Evolutionary conservation across 2,113 vertebrate genomes (phyloP).

Genomic region (Maccullochella peelii): DNA sequence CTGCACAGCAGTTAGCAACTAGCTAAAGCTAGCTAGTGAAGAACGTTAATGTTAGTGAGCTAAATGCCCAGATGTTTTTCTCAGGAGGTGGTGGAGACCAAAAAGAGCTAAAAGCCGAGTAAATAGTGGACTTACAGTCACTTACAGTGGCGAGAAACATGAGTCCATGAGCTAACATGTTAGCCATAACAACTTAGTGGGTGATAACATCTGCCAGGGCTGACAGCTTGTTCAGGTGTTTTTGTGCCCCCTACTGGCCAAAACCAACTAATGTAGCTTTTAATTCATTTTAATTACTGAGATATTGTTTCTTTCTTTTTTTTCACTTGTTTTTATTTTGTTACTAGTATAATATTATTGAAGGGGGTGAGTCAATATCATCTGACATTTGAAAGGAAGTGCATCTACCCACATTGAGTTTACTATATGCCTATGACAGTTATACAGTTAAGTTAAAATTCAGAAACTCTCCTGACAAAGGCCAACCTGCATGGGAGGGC

Average conservation of each 20-base stretch:
- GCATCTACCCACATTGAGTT: not conserved
- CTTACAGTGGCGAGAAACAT: not conserved
- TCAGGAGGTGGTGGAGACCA: not conserved
- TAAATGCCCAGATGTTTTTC: not conserved
- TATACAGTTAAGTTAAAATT: not conserved
- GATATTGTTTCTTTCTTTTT: not conserved
- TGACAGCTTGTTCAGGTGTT: not conserved
- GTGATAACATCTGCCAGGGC: not conserved
- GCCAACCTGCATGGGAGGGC: not conserved
- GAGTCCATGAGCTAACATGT: too few relatives aligned
- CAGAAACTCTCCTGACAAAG: not conserved
- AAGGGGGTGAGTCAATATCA: not conserved
- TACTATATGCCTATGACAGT: not conserved
- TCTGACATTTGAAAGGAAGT: not conserved
- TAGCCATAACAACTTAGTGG: too few relatives aligned
- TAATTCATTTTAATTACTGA: too few relatives aligned
- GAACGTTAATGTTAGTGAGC: not conserved
- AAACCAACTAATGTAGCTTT: not conserved
- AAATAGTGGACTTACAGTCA: not conserved
- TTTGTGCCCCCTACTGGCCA: not conserved
- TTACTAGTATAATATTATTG: not conserved
- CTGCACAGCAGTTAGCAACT: not conserved
- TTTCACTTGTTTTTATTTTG: not conserved
- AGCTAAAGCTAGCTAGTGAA: not conserved
- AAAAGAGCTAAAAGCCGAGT: not conserved